These are phyloP conservation scores for Mesocricetus auratus DNA, from an alignment of 2,113 vertebrate genomes.

Conservation along the genomic window DNA sequence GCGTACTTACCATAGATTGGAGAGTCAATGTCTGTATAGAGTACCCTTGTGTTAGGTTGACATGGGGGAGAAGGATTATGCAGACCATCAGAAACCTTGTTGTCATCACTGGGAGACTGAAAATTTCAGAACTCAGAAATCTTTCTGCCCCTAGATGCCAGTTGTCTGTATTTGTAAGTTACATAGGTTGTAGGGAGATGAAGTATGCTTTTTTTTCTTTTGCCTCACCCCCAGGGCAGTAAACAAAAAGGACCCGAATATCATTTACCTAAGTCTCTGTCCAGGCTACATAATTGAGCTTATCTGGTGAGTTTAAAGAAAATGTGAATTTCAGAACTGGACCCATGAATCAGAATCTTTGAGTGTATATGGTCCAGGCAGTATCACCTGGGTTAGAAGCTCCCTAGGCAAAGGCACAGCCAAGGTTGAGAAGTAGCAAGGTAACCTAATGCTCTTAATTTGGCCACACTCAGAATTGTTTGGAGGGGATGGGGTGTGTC, in stretches of 20 bases:
- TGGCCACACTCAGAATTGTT: neutral
- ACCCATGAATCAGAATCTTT: neutral
- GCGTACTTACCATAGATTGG: neutral
- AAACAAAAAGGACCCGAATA: neutral
- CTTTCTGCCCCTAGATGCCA: neutral
- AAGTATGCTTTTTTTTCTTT: neutral
- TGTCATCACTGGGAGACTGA: neutral
- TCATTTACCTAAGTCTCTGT: neutral
- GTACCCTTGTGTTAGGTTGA: neutral
- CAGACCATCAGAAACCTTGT: neutral
- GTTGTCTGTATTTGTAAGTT: neutral
- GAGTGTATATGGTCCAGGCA: neutral
- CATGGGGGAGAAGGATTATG: neutral
- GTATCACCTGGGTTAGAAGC: neutral
- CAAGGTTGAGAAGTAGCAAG: neutral
- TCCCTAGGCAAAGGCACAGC: neutral
- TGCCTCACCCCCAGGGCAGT: neutral
- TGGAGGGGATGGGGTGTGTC: neutral
- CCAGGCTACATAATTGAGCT: neutral
- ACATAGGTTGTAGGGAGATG: neutral
- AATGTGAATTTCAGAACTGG: neutral
- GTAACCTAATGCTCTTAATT: neutral
- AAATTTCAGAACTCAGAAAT: neutral
- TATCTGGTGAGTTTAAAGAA: neutral
- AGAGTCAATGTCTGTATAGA: neutral